phyloP scores from a whole-genome alignment of 64 coral and sea anemone genomes.

The Dendrophyllia cribrosa region DNA sequence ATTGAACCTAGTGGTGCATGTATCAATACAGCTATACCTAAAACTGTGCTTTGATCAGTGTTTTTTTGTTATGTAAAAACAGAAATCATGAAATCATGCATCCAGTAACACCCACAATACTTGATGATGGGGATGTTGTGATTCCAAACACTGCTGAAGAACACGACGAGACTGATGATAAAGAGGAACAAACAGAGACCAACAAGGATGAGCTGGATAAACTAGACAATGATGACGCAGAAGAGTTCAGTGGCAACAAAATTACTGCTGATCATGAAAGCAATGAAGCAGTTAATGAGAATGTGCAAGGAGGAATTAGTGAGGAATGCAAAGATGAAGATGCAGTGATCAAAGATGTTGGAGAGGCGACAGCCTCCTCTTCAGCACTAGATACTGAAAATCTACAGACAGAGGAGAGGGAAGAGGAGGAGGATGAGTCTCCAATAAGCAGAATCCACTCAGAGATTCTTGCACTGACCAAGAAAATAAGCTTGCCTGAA shows the following conservation, averaged over 20 bases:
- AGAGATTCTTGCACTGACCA: conserved; percentile 58
- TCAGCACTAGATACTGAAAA: neutral
- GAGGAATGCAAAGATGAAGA: neutral
- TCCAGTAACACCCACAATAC: neutral
- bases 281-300: neutral
- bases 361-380: neutral
- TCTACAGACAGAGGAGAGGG: neutral
- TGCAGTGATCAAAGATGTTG: neutral
- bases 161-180: neutral
- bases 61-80: neutral
- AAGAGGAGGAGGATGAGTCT: neutral
- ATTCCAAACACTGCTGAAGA: neutral
- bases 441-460: conserved; percentile 62
- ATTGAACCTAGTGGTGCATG: no score
- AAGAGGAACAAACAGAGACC: neutral
- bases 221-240: neutral
- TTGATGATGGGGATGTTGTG: neutral
- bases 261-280: conserved; percentile 9
- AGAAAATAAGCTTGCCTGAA: conserved; percentile 20
- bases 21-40: no score
- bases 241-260: neutral
- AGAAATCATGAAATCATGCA: neutral
- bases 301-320: neutral
- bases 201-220: neutral
- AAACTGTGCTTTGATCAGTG: neutral